Evolutionary conservation across 2,113 vertebrate species (phyloP), one percentile per base, ranked within the genome.

Genomic region (Cyprinus carpio): DNA sequence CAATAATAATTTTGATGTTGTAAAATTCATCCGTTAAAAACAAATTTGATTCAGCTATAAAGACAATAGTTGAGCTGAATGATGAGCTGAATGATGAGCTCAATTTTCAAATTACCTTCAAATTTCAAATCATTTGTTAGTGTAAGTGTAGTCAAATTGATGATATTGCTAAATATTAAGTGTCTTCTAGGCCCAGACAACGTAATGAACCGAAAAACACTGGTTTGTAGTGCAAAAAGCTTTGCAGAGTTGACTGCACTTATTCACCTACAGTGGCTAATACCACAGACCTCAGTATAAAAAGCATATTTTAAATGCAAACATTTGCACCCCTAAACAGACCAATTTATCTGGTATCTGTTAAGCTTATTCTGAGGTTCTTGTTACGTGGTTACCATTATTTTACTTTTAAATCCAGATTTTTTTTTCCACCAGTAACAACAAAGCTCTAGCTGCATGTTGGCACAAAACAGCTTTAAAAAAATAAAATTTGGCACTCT

Each of bases 381-480:
- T 31, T 58, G 51, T 77, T 58, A 34, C 51, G 23, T 13, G 49
- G 4, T 58, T 56, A 16, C 49, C 49, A 56, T 76, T 34, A 77
- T 56, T 56, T 76, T 20, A 23, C 25, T 72, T 71, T 54, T 18
- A 51, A 18, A 75, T 29, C 9, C 40, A 43, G 40, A 43, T 43
- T 43, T 12, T 25, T 40, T 6, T 16, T 18, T 6, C 7, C 23
- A 56, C 11, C 34, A 40, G 37, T 16, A 13, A 60, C 31, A 40
- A 60, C 54, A 25, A 78, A 56, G 49, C 18, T 56, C 25, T 11
- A 10, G 4, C 58, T 64, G 27, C 9, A 4, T 15, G 31, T 12
- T 31, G 79, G 40, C 79, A 81, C 62, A 65, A 65, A 79, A 56
- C 54, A 56, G 10, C 54, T 77, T 75, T 12, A 12, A 77, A 77